A percentile compares a stretch with the other conserved stretches of the same genome.
Evolutionary conservation across 1,140 invertebrate species (phyloP).

Genomic region (Hormaphis cornu): DNA sequence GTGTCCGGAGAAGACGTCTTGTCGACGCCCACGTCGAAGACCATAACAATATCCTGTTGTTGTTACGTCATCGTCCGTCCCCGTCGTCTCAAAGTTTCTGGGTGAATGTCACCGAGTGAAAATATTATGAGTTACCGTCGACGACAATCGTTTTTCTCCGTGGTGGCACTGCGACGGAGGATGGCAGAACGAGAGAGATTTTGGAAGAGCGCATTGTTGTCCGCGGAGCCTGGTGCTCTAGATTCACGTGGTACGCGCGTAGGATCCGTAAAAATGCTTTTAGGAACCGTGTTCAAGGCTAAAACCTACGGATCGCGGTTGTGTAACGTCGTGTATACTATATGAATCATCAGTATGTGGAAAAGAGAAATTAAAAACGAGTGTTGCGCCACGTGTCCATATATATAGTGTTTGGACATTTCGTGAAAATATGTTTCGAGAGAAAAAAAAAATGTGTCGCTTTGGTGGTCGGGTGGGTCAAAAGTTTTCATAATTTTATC

Average conservation of each 20-base stretch:
- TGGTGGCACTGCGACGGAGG: background rate
- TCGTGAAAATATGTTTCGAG: too few species aligned
- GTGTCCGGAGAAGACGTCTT: background rate
- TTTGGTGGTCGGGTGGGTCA: too few species aligned
- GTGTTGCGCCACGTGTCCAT: background rate
- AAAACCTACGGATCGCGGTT: background rate
- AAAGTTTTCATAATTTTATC: too few species aligned
- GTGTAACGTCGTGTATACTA: background rate
- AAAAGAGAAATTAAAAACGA: conserved; percentile 8
- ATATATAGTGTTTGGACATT: too few species aligned
- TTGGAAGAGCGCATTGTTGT: background rate
- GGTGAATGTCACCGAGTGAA: conserved; percentile 24
- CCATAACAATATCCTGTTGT: too few species aligned
- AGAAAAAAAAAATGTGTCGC: too few species aligned
- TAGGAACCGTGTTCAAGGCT: conserved; percentile 1
- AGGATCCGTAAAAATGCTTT: background rate
- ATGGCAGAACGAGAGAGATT: background rate
- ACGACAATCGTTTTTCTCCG: background rate
- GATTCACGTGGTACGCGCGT: background rate
- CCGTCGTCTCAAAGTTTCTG: conserved; percentile 1
- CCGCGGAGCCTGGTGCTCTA: background rate
- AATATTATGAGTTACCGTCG: background rate
- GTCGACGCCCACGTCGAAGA: conserved; percentile 11
- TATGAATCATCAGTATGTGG: background rate
- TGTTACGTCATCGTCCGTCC: background rate